These are phyloP conservation scores for Globodera rostochiensis DNA, from an alignment of 1,140 invertebrate species.

Conservation along the genomic window DNA sequence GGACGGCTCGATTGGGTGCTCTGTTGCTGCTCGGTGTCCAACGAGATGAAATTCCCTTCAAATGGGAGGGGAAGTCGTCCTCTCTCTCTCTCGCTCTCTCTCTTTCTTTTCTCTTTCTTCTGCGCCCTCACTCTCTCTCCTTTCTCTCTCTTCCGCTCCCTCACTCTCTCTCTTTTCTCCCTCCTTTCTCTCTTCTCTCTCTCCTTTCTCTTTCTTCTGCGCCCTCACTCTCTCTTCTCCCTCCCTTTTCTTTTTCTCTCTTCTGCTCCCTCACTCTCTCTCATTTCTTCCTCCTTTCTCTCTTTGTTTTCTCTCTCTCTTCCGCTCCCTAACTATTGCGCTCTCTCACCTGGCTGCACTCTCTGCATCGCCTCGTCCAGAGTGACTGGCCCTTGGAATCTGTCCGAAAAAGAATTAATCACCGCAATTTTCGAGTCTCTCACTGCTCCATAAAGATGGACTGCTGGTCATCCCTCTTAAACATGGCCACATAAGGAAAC, in stretches of 20 bases:
- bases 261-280: no score
- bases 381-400: slow-evolving; percentile 34
- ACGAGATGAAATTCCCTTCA: slow-evolving; percentile 60
- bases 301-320: slow-evolving; percentile 33
- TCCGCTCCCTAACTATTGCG: neutral
- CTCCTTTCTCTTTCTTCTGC: no score
- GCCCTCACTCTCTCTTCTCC: no score
- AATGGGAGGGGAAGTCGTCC: neutral
- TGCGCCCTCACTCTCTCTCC: no score
- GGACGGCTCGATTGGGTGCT: slow-evolving; percentile 30
- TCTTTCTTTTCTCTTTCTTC: no score
- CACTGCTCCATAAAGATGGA: slow-evolving; percentile 60
- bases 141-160: no score
- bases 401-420: slow-evolving; percentile 1
- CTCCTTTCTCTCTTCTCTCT: no score
- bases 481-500: slow-evolving; percentile 62
- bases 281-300: neutral
- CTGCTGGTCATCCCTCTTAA: slow-evolving; percentile 61
- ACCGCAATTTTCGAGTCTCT: slow-evolving; percentile 21
- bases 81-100: no score
- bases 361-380: slow-evolving; percentile 26
- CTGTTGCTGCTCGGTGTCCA: slow-evolving; percentile 75
- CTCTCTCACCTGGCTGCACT: slow-evolving; percentile 25
- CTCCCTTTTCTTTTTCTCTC: no score
- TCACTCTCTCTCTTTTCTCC: no score